Conservation (phyloP, 2,113 vertebrate species). For the Platysternon megacephalum region DNA sequence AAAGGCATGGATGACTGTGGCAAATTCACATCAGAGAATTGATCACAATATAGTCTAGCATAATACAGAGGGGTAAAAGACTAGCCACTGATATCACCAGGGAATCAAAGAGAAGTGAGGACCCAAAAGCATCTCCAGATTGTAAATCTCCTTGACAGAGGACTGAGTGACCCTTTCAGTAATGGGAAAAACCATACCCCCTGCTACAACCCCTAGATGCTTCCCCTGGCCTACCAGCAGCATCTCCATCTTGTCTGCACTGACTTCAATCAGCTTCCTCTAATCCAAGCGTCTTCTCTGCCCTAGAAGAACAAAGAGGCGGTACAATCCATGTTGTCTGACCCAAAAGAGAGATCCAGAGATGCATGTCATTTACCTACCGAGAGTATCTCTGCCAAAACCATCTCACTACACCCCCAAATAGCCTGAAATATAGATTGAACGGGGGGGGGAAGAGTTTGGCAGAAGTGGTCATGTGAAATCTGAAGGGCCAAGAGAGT, state of each 20-base stretch:
- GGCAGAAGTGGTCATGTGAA: constrained; percentile 41
- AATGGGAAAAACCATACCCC: background rate
- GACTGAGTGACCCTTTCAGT: background rate
- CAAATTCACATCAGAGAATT: background rate
- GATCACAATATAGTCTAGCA: background rate
- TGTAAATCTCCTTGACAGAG: background rate
- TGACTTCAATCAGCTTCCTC: background rate
- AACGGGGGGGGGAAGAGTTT: constrained; percentile 40
- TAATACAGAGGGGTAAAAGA: background rate
- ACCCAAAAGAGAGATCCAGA: background rate
- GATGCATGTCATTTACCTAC: constrained; percentile 3
- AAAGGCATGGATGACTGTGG: background rate
- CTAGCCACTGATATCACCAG: background rate
- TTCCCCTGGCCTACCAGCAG: background rate
- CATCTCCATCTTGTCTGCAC: background rate
- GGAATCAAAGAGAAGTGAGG: background rate
- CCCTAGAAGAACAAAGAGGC: background rate
- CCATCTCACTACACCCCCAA: background rate
- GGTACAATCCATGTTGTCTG: background rate
- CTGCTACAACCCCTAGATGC: background rate
- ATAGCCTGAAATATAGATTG: background rate
- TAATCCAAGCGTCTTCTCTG: background rate
- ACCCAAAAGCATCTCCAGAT: background rate
- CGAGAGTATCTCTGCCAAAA: constrained; percentile 6
- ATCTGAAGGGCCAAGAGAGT: background rate